Evolutionary conservation across 2,113 vertebrate genomes (phyloP), one percentile per base, ranked within the genome.

Genomic region (Loxodonta africana): DNA sequence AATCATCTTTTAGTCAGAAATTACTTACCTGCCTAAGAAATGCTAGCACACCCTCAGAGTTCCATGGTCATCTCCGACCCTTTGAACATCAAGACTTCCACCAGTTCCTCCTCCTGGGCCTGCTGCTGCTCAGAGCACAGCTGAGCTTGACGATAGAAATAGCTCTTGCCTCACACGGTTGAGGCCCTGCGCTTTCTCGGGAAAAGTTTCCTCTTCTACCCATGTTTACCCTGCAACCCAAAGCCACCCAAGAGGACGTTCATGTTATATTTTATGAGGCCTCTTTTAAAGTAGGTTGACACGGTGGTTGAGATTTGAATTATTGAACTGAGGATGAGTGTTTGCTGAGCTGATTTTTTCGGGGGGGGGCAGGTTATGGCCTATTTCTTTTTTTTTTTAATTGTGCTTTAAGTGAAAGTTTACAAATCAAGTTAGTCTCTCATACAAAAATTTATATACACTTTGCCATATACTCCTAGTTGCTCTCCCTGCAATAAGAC

Each of bases 1-100:
- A 97, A 21, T 94, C 90, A 67, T 65, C 63, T 20, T 84, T 76
- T 60, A 65, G 86, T 80, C 65, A 95, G 90, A 97, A 93, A 65
- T 81, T 62, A 76, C 76, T 93, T 80, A 41, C 92, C 76, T 92
- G 92, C 81, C 92, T 95, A 90, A 46, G 83, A 93, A 91, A 60
- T 73, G 51, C 84, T 82, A 71, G 77, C 28, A 6, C 63, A 8
- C 6, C 41, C 84, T 83, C 88, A n/a, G 11, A 28, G 37, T 26
- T 23, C 57, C 90, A 94, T n/a, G 57, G 78, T 51, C n/a, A 4
- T 33, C 83, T 89, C 83, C 3, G 0, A 28, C 60, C 53, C 76
- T 84, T 87, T 87, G 71, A 93, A 17, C 11, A 7, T 44, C 48
- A 44, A 21, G 95, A 23, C 63, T 63, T 63, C 44, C 21, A 1